Evolutionary conservation across 37 sponge, comb jelly and placozoan species (phyloP).

Genomic region (Aplysina aerophoba): DNA sequence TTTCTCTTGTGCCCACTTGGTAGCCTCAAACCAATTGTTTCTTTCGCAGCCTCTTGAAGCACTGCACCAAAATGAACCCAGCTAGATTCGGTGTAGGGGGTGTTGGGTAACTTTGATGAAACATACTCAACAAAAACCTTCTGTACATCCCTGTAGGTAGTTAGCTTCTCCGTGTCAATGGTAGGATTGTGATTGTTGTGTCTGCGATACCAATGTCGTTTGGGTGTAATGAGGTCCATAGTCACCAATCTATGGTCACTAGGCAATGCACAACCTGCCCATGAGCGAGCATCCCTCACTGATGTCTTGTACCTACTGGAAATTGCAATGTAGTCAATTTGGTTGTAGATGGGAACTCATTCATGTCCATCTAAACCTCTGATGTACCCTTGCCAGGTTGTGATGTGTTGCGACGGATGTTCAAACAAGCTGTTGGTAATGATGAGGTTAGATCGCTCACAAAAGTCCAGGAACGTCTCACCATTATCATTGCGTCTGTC

Average conservation of each 20-base stretch:
- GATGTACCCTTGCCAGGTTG: background rate
- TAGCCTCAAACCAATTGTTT: background rate
- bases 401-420: background rate
- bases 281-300: constrained; percentile 16
- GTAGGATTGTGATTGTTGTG: background rate
- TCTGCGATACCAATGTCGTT: background rate
- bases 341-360: background rate
- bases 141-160: background rate
- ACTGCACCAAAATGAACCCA: background rate
- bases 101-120: background rate
- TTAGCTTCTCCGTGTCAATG: constrained; percentile 9
- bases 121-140: background rate
- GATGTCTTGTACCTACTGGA: background rate
- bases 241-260: constrained; percentile 15
- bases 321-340: background rate
- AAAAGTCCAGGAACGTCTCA: background rate
- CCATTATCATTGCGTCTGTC: background rate
- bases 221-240: background rate
- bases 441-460: background rate
- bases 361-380: background rate
- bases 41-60: background rate
- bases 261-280: constrained; percentile 16
- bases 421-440: background rate
- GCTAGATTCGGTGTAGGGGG: background rate
- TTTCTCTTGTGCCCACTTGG: too few relatives aligned